Percentiles rank a stretch among this genome's conserved stretches.
Conservation (phyloP, 2,888 invertebrate genomes). For the Lycophotia porphyrea region DNA sequence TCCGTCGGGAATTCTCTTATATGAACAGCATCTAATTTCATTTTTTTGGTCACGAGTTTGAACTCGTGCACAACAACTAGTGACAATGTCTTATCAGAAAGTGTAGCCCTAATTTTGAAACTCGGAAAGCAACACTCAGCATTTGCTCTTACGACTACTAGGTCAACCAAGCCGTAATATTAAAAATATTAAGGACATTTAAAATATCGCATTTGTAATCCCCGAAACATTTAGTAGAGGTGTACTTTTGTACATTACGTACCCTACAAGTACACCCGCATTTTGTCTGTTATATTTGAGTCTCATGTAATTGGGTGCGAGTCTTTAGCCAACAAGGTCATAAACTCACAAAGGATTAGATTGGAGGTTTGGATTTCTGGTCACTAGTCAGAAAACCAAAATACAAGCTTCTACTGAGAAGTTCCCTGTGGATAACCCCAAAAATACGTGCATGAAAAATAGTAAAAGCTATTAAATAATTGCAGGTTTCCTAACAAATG, state of each 20-base stretch:
- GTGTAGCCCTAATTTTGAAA: not conserved
- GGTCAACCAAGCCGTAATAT: not conserved
- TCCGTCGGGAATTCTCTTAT: no score
- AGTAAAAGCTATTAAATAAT: constrained; percentile 1
- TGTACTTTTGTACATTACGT: not conserved
- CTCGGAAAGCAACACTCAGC: not conserved
- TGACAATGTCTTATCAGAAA: not conserved
- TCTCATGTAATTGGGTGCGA: not conserved
- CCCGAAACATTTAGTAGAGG: not conserved
- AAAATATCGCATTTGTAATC: not conserved
- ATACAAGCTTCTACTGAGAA: not conserved
- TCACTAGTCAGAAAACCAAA: not conserved
- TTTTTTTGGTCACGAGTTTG: no score
- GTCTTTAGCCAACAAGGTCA: not conserved
- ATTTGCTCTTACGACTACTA: not conserved
- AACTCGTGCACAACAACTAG: no score
- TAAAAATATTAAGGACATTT: not conserved
- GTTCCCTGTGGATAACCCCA: not conserved
- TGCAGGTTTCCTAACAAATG: constrained; percentile 78
- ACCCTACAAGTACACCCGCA: not conserved
- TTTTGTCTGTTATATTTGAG: not conserved
- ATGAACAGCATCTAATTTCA: no score
- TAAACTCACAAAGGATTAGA: no score
- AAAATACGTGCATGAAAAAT: not conserved
- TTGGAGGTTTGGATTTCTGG: no score